Percentiles rank a stretch among this genome's conserved stretches.
Evolutionary conservation across 2,888 invertebrate species (phyloP).

Genomic region (Sarcophaga rosellei): DNA sequence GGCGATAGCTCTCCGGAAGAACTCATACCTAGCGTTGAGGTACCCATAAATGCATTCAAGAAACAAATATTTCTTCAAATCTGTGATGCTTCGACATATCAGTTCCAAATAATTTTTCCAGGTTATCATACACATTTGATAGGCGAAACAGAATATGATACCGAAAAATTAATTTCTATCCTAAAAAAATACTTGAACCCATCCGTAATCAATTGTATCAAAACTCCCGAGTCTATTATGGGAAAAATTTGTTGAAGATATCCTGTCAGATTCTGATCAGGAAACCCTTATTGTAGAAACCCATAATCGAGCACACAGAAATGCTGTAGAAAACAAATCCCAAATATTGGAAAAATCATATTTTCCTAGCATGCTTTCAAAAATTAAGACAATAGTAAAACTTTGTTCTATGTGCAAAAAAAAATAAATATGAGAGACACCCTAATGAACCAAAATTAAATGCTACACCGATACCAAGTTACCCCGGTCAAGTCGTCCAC

Average conservation of each 20-base stretch:
- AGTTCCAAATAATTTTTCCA: no score
- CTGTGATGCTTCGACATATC: no score
- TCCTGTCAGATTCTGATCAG: constrained; percentile 22
- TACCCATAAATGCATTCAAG: no score
- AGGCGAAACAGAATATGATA: constrained; percentile 14
- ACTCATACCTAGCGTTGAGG: no score
- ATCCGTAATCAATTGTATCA: background rate
- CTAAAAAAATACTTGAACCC: background rate
- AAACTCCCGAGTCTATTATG: background rate
- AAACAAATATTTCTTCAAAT: no score
- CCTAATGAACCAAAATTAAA: no score
- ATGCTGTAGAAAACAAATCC: background rate
- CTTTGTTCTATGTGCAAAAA: no score
- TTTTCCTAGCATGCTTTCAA: background rate
- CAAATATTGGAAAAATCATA: background rate
- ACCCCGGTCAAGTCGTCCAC: no score
- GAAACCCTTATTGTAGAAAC: constrained; percentile 15
- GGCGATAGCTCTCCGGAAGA: no score
- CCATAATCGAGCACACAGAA: background rate
- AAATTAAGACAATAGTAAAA: constrained; percentile 6
- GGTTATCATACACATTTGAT: no score
- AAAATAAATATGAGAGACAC: no score
- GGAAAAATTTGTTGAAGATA: constrained; percentile 32
- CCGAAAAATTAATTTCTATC: constrained; percentile 20
- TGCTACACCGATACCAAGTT: no score